phyloP scores from a whole-genome alignment of 2,888 invertebrate species.

The Drosophila aldrichi region DNA sequence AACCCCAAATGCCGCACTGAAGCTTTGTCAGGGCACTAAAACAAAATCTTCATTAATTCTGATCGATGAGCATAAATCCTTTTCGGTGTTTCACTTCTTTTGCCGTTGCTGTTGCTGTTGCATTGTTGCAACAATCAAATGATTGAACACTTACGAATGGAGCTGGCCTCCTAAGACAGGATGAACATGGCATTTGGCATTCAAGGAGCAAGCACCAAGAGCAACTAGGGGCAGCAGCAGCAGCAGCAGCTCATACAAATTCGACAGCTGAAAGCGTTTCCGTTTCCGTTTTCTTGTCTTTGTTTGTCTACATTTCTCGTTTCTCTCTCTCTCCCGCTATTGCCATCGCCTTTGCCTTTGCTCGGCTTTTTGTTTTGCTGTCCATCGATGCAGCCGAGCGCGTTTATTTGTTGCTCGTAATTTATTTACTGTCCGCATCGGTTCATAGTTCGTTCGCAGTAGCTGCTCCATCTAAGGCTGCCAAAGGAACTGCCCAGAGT shows the following conservation, averaged over 20 bases:
- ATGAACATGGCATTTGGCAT: conserved; percentile 47
- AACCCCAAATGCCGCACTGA: conserved; percentile 8
- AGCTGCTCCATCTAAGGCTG: conserved; percentile 27
- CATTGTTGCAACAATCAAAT: conserved; percentile 80
- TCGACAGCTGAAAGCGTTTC: conserved; percentile 82
- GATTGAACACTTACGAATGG: conserved; percentile 73
- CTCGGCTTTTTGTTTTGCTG: conserved; percentile 27
- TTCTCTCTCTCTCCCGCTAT: neutral
- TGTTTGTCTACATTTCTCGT: conserved; percentile 71
- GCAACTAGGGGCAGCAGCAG: conserved; percentile 11
- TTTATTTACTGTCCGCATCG: conserved; percentile 78
- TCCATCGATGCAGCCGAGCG: conserved; percentile 72
- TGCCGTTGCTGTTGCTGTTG: conserved; percentile 34
- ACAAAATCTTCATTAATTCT: conserved; percentile 85
- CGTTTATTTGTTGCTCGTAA: conserved; percentile 83
- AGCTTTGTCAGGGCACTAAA: conserved; percentile 54
- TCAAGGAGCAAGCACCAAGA: conserved; percentile 1
- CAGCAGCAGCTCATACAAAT: conserved; percentile 70
- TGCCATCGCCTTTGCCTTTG: conserved; percentile 8
- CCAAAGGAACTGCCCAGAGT: conserved; percentile 16
- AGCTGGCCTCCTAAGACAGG: conserved; percentile 57
- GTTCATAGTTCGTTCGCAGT: conserved; percentile 43
- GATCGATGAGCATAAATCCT: conserved; percentile 86
- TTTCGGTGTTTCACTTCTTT: conserved; percentile 65
- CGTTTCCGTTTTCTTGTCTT: conserved; percentile 83